phyloP scores from a whole-genome alignment of 1,140 invertebrate genomes.

The Neodiprion pinetum region DNA sequence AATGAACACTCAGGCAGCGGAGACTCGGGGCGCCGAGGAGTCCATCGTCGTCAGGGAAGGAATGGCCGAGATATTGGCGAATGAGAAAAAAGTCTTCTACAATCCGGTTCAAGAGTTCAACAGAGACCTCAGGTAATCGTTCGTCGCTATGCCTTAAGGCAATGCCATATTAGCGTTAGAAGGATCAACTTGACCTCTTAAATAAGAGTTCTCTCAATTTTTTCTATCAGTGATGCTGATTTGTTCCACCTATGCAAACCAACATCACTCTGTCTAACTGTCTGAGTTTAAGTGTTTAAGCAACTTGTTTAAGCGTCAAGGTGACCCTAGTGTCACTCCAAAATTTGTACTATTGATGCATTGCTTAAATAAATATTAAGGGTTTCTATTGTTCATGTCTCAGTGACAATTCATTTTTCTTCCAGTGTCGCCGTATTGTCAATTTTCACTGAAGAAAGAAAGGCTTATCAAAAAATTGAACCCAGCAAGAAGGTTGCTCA shows the following conservation, averaged over 20 bases:
- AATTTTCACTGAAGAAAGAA: slow-evolving; percentile 50
- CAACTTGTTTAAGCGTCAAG: slow-evolving; percentile 54
- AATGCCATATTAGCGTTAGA: not conserved
- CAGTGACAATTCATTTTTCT: slow-evolving; percentile 22
- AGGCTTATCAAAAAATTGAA: slow-evolving; percentile 13
- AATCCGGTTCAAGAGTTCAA: slow-evolving; percentile 99
- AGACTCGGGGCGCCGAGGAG: not conserved
- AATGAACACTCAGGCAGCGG: not conserved
- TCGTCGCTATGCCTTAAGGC: slow-evolving; percentile 9
- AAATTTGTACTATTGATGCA: too few relatives aligned
- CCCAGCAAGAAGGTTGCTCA: slow-evolving; percentile 28
- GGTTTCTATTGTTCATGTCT: too few relatives aligned
- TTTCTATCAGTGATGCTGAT: slow-evolving; percentile 57
- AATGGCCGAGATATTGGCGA: slow-evolving; percentile 73
- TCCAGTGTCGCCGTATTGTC: slow-evolving; percentile 58
- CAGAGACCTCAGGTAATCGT: slow-evolving; percentile 84
- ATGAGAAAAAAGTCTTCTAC: slow-evolving; percentile 86
- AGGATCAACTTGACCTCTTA: too few relatives aligned
- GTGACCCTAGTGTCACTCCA: too few relatives aligned
- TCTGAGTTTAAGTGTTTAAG: too few relatives aligned
- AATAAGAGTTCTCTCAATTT: slow-evolving; percentile 46
- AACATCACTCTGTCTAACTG: too few relatives aligned
- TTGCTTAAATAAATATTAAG: too few relatives aligned
- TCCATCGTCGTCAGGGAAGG: slow-evolving; percentile 71
- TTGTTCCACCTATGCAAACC: slow-evolving; percentile 47